phyloP scores from a whole-genome alignment of 2,113 vertebrate genomes.

The Phoenicopterus ruber region DNA sequence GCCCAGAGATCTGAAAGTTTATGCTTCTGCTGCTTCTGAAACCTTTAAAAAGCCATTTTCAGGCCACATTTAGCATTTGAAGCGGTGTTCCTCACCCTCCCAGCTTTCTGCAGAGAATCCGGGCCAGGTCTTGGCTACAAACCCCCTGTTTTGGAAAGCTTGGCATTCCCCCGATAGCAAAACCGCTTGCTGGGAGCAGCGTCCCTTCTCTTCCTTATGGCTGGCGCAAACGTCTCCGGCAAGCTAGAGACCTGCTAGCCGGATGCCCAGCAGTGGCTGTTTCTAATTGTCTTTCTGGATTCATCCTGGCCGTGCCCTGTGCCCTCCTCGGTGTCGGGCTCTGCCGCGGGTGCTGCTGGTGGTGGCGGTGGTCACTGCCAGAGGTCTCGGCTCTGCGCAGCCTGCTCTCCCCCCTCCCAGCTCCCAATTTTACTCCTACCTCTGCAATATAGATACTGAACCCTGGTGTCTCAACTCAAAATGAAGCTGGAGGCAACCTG shows the following conservation, averaged over 20 bases:
- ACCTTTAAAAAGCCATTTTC: not conserved
- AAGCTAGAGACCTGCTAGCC: not conserved
- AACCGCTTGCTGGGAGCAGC: not conserved
- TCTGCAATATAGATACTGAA: not conserved
- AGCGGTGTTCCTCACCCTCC: not conserved
- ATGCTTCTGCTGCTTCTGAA: not conserved
- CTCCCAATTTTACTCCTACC: not conserved
- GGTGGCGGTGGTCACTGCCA: not conserved
- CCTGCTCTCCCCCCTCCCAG: not conserved
- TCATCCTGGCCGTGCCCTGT: not conserved
- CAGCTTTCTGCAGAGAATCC: not conserved
- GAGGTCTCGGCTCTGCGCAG: not conserved
- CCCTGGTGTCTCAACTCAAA: not conserved
- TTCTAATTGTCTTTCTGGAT: not conserved
- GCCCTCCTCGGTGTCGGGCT: accelerated
- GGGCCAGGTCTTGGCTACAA: not conserved
- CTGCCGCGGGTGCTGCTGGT: not conserved
- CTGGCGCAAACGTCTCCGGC: not conserved
- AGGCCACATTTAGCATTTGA: not conserved
- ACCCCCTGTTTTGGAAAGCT: not conserved
- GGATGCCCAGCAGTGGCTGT: not conserved
- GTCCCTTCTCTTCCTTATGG: not conserved
- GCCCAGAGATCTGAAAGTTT: not conserved
- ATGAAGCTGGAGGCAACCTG: not conserved
- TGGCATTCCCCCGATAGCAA: not conserved